Evolutionary conservation across 2,888 invertebrate species (phyloP), one percentile per base, ranked within the genome.

Genomic region (Metacarcinus magister): DNA sequence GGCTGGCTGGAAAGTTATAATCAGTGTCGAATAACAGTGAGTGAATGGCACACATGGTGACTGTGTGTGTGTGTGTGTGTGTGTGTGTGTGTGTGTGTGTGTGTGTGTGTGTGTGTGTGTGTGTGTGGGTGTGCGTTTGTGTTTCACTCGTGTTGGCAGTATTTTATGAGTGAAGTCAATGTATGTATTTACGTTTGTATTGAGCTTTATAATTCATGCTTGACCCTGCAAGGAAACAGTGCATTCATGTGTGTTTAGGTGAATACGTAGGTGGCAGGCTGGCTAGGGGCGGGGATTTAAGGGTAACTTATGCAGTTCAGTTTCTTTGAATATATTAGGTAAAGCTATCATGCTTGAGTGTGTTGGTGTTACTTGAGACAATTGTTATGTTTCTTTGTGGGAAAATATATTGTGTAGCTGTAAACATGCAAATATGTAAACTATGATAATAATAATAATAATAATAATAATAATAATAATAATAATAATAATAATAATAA

Each of bases 1-100:
- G 16, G 13, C 87, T 32, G 32, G 39, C 16, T 19, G 39, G 82
- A 87, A 87, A 87, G 87, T 87, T 87, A 87, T 87, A 87, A 87
- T 87, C 87, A 87, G 87, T 39, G 87, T 39, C 32, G 87, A 39
- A 87, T 87, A 87, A 87, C 87, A 1, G 87, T 87, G 87, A 87
- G 39, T 39, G 87, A 87, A 87, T 87, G 87, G 39, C 39, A 87
- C 87, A 87, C 87, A 87, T 87, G 87, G 87, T 87, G 87, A 87
- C 39, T 39, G 16, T 87, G 87, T 87, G 87, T 87, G 87, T 87
- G 39, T 87, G 39, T 87, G 39, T 39, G 39, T 87, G 87, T 87
- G 39, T 87, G 87, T 67, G 67, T 87, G 87, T 87, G 87, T 87
- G 87, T 87, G 87, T 87, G 87, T 39, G 87, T 39, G 87, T 39